Evolutionary conservation across 2,888 invertebrate species (phyloP).

Genomic region (Cosmorhoe ocellata): DNA sequence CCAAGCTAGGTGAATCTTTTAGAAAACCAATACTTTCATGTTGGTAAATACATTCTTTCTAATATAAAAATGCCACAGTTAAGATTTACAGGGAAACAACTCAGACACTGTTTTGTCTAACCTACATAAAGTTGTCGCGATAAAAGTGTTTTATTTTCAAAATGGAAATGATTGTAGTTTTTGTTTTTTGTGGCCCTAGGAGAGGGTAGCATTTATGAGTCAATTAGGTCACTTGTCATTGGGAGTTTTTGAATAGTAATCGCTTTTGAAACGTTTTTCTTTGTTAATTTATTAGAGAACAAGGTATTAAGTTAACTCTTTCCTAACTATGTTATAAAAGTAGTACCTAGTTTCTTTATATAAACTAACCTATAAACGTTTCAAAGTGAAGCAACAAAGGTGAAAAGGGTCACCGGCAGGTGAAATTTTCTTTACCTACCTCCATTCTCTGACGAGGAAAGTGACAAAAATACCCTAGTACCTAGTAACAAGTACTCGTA

Average conservation of each 20-base stretch:
- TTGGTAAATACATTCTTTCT: background rate
- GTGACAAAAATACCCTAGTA: too few relatives aligned
- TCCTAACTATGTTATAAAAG: too few relatives aligned
- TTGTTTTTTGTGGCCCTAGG: slow-evolving; percentile 4
- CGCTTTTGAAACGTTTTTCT: background rate
- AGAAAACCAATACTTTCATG: too few relatives aligned
- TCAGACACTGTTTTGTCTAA: background rate
- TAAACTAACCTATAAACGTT: background rate
- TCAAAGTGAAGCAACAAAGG: too few relatives aligned
- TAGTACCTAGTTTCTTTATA: too few relatives aligned
- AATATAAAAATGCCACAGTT: slow-evolving; percentile 2
- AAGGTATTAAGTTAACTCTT: too few relatives aligned
- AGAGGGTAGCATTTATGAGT: slow-evolving; percentile 14
- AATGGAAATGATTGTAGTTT: slow-evolving; percentile 5
- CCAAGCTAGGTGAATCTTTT: too few relatives aligned
- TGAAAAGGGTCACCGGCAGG: too few relatives aligned
- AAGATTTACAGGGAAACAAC: slow-evolving; percentile 10
- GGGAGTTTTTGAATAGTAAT: slow-evolving; percentile 8
- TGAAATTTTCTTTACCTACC: too few relatives aligned
- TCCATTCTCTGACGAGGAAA: too few relatives aligned
- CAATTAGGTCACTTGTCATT: slow-evolving; percentile 17
- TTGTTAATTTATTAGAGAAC: too few relatives aligned
- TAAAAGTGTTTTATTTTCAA: slow-evolving; percentile 15
- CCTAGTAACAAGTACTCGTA: too few relatives aligned
- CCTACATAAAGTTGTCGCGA: slow-evolving; percentile 11